Evolutionary conservation across 2,888 invertebrate species (phyloP), one percentile per base, ranked within the genome.

Genomic region (Euphydryas editha): DNA sequence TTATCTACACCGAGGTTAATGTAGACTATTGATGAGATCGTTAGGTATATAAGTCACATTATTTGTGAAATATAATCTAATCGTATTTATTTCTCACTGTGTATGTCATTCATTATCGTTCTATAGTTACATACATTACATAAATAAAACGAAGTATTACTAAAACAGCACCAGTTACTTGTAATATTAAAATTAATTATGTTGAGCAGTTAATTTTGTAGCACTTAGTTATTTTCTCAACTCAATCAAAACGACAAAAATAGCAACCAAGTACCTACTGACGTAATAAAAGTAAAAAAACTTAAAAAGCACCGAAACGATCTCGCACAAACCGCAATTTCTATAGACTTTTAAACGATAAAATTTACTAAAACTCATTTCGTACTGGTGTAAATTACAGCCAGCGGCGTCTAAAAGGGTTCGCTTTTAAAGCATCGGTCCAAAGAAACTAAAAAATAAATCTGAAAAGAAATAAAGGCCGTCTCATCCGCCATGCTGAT

Each of bases 401-500:
- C 80, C 75, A 73, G 80, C 85, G 83, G 83, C 83, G 80, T 77
- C 81, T 78, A 77, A 88, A 86, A 81, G 81, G 85, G 88, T 83
- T 88, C 88, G 81, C 71, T 89, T 90, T 87, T 89, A 91, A 92
- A 90, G 86, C 78, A 76, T 73, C 77, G 76, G 76, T 75, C 74
- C 75, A 78, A 78, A 82, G 79, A 82, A 82, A 80, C 77, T 81
- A 82, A 84, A 85, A 82, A 83, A 83, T 73, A 71, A 84, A 78
- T 76, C 78, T 75, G 76, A 81, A 86, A 84, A 83, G 82, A 84
- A 85, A 84, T 79, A 81, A 85, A 82, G 82, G 75, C 77, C 76
- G 79, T 83, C 83, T 83, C 82, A 85, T 87, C 87, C 88, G 89
- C 90, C 86, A 89, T 90, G 84, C 83, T 88, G 88, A 86, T 87